A percentile compares a stretch with the other conserved stretches of the same genome.
phyloP scores from a whole-genome alignment of 2,888 invertebrate species.

The Andrena camellia region DNA sequence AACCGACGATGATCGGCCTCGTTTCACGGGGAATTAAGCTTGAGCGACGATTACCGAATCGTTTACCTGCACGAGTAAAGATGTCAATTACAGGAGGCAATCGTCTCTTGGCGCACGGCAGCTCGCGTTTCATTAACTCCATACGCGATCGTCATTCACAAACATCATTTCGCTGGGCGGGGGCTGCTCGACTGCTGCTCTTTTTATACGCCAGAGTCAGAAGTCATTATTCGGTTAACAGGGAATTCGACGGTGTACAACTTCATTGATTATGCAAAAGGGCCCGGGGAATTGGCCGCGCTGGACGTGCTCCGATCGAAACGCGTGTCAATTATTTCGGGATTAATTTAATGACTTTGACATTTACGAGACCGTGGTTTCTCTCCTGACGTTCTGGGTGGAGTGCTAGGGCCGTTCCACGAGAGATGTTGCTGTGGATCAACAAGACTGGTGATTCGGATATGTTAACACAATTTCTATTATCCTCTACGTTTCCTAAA shows the following conservation, averaged over 20 bases:
- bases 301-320: background rate
- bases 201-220: constrained; percentile 33
- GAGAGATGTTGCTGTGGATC: too few relatives aligned
- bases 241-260: constrained; percentile 33
- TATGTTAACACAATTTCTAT: too few relatives aligned
- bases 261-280: constrained; percentile 66
- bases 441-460: too few relatives aligned
- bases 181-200: background rate
- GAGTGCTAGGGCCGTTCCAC: background rate
- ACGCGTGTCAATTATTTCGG: constrained; percentile 65
- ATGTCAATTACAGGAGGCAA: constrained; percentile 52
- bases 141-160: constrained; percentile 54
- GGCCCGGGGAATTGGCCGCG: constrained; percentile 17
- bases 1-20: constrained; percentile 20
- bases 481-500: too few relatives aligned
- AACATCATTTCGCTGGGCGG: constrained; percentile 44
- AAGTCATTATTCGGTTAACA: constrained; percentile 56
- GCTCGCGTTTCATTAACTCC: constrained; percentile 70
- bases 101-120: constrained; percentile 31
- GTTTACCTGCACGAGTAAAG: constrained; percentile 29
- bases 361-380: constrained; percentile 38
- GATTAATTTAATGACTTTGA: constrained; percentile 53
- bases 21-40: constrained; percentile 24
- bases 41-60: constrained; percentile 30
- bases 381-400: background rate